These are phyloP conservation scores for Mormyrops boulengeri DNA, from an alignment of 2,797 vertebrate genomes.

Conservation along the genomic window DNA sequence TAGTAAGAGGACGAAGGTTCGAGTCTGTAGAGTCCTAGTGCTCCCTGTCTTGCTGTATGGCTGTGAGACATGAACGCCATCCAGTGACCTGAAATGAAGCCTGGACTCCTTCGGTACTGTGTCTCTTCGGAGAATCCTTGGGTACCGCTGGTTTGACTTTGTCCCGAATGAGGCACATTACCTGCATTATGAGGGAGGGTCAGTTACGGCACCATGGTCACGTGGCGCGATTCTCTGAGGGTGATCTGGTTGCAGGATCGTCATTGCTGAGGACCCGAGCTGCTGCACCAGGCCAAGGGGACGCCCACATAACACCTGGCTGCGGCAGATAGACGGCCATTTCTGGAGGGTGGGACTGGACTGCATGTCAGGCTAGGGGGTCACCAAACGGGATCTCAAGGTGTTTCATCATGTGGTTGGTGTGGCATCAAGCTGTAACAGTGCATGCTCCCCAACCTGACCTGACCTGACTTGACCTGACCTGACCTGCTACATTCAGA, in stretches of 20 bases:
- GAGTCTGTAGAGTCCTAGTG: neutral
- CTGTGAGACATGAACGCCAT: neutral
- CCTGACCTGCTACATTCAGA: neutral
- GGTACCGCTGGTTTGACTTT: neutral
- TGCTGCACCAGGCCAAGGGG: neutral
- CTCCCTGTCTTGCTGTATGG: neutral
- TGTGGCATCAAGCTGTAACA: neutral
- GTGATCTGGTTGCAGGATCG: neutral
- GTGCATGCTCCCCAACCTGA: neutral
- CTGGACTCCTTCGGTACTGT: neutral
- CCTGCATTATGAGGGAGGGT: neutral
- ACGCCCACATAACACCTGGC: neutral
- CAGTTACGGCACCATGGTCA: neutral
- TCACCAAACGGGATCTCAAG: neutral
- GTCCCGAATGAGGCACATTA: neutral
- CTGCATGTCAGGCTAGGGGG: neutral
- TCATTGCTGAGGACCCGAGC: neutral
- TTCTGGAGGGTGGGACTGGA: neutral
- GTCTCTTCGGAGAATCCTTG: neutral
- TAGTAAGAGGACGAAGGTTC: neutral
- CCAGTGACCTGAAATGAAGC: neutral
- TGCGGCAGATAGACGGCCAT: neutral
- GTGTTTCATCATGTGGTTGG: neutral
- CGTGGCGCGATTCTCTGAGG: neutral
- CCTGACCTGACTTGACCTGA: neutral